Evolutionary conservation across 1,140 invertebrate genomes (phyloP), one percentile per base, ranked within the genome.

Genomic region (Drosophila bifasciata): DNA sequence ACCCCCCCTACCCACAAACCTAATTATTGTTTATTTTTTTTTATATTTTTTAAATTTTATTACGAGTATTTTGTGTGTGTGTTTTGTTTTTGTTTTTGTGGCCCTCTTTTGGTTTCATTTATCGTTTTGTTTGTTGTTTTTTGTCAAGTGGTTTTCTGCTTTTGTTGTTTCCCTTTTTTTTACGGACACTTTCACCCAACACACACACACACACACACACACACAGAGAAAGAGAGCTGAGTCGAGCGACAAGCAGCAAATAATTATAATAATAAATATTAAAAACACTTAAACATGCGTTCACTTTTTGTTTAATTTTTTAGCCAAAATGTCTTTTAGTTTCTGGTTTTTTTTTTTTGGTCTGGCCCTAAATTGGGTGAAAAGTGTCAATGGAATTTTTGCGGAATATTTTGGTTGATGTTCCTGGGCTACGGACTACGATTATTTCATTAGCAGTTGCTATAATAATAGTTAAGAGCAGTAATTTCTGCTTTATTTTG

Each of bases 221-320:
- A 52, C 56, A 66, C 50, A 17, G 43, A 52, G 28, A 70, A 59
- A 17, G 48, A 25, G 32, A 13, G 32, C 9, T 1, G 23, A 25
- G 23, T 5, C 5, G 23, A 5, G 5, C 23, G n/a, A n/a, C 23
- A 5, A 5, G 23, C 23, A 5, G 23, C 23, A 0, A 40, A 28
- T 46, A 52, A 62, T 9, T 56, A 50, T 55, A 66, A 43, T 66
- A 63, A 63, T 63, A 73, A 74, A 74, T 66, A 75, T 66, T 66
- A 74, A 74, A 74, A 74, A 36, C 71, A 75, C 71, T 75, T 75
- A 59, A 59, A 75, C 52, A 53, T 44, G 62, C 63, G 3, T 36
- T 45, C 39, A 63, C 60, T 56, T 58, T 51, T 64, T 52, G 53
- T 74, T 73, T 57, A 21, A 21, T 53, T 66, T 67, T 64, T 48